Evolutionary conservation across 2,113 vertebrate species (phyloP), one percentile per base, ranked within the genome.

Genomic region (Sorex fumeus): DNA sequence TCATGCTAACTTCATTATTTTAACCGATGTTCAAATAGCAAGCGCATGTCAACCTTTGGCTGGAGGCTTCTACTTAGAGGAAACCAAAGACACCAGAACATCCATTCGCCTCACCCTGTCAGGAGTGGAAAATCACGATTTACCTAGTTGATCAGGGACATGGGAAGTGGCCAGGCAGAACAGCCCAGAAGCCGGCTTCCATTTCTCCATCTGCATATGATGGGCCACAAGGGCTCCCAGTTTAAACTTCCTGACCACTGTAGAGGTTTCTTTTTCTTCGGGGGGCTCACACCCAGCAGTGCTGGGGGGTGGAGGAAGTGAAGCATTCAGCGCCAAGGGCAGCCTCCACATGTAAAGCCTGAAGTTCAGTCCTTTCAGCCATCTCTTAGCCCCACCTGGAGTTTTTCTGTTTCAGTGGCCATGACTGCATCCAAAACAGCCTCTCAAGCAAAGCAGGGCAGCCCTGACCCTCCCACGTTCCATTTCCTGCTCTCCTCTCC

Each of bases 71-170:
- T 77, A 62, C 47, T 43, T 50, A 19, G 64, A 76, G 45, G 43
- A 95, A 91, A 88, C 43, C 92, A 88, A 84, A 90, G 82, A 82
- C 66, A 94, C 34, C 19, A 32, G 91, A 36, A 84, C 77, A 85
- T 76, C 70, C 87, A 74, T 81, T 84, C 43, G 87, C 78, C 69
- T 94, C 72, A 3, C 43, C 4, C 72, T 13, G 71, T 77, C 84
- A 15, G 2, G 66, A 75, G 81, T 81, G 60, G 84, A 79, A 43
- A 43, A 77, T 62, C 45, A 77, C 57, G 84, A 91, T 87, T 88
- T 69, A 36, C 76, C 77, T 84, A n/a, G 62, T 72, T 88, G 88
- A 81, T 64, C 0, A 2, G 43, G 88, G 84, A 60, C 67, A 13
- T 23, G 53, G 87, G 84, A 57, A 53, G 13, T 45, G 2, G 32